phyloP scores from a whole-genome alignment of 2,888 invertebrate species.

The Rutpela maculata region DNA sequence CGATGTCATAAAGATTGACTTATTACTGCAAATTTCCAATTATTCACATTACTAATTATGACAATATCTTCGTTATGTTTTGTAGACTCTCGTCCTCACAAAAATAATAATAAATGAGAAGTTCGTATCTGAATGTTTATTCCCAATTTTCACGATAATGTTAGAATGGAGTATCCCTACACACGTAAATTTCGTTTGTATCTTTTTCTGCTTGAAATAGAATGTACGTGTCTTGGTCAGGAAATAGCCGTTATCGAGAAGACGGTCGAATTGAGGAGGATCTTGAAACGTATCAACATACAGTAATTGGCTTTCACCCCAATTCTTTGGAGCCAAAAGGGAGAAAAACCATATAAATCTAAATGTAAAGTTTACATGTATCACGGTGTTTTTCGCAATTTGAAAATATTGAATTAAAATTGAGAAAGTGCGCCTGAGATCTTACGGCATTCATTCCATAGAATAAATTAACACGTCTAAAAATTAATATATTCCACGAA shows the following conservation, averaged over 20 bases:
- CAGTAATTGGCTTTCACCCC: conserved; percentile 27
- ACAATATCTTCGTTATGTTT: too few relatives aligned
- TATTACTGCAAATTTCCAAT: too few relatives aligned
- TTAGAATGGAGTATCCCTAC: conserved; percentile 7
- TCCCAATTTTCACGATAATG: neutral
- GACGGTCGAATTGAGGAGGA: conserved; percentile 25
- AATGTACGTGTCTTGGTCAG: conserved; percentile 50
- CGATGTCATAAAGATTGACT: too few relatives aligned
- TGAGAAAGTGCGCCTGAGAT: too few relatives aligned
- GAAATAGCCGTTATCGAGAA: conserved; percentile 50
- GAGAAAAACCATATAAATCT: neutral
- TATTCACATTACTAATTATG: too few relatives aligned
- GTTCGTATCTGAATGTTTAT: neutral
- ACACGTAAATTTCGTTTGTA: conserved; percentile 20
- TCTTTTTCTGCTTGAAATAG: conserved; percentile 26
- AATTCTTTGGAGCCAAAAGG: neutral
- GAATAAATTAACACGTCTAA: too few relatives aligned
- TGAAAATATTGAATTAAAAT: too few relatives aligned
- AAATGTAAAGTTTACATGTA: neutral
- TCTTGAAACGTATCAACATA: conserved; percentile 33
- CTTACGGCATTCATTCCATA: too few relatives aligned
- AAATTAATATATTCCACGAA: too few relatives aligned
- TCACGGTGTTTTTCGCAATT: too few relatives aligned
- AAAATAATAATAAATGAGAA: neutral
- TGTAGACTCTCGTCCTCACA: too few relatives aligned